Conservation (phyloP, 2,888 invertebrate species). For the Pinctada fucata region DNA sequence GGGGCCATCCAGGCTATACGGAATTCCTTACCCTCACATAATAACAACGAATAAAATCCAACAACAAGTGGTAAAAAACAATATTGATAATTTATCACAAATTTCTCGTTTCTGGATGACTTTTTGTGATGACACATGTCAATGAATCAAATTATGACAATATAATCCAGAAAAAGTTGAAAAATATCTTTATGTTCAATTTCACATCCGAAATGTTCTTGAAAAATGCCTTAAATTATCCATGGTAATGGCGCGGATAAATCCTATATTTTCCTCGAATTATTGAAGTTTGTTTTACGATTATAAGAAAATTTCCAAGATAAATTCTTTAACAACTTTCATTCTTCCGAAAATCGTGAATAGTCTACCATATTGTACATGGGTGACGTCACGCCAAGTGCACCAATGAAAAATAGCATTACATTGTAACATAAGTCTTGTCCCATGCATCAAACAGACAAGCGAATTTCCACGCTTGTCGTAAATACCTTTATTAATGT, state of each 20-base stretch:
- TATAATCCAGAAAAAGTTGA: too few species aligned
- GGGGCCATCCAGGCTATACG: constrained; percentile 71
- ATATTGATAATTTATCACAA: background rate
- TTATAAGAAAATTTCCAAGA: too few species aligned
- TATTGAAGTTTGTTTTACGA: too few species aligned
- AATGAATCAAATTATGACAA: too few species aligned
- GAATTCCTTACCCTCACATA: constrained; percentile 51
- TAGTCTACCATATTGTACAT: constrained; percentile 24
- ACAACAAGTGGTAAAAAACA: background rate
- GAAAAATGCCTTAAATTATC: too few species aligned
- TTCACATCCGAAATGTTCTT: too few species aligned
- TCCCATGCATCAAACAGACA: constrained; percentile 37
- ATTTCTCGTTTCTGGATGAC: too few species aligned
- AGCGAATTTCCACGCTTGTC: constrained; percentile 14
- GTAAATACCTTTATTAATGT: constrained; percentile 28
- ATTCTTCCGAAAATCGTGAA: background rate
- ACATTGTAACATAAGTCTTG: constrained; percentile 19
- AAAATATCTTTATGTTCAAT: too few species aligned
- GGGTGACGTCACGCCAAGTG: constrained; percentile 36
- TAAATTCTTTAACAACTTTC: too few species aligned
- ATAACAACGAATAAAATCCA: background rate
- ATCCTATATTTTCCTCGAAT: too few species aligned
- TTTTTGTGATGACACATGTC: too few species aligned
- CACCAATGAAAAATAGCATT: constrained; percentile 38
- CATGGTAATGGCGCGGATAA: too few species aligned